These are phyloP conservation scores for Bombus turneri DNA, from an alignment of 1,140 invertebrate genomes.

Conservation along the genomic window DNA sequence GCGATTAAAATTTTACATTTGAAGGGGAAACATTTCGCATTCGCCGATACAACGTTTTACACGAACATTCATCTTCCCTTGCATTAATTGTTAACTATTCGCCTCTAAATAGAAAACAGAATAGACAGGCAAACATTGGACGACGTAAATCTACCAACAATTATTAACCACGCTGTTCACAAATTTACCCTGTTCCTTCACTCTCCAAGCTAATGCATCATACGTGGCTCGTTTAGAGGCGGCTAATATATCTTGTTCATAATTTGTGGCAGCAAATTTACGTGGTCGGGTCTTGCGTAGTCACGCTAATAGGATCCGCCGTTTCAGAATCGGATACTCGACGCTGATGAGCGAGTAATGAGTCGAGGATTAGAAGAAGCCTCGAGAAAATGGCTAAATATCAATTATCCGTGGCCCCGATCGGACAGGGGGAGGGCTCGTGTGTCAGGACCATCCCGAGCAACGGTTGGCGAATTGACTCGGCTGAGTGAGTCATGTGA, in stretches of 20 bases:
- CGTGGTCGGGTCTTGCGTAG: not conserved
- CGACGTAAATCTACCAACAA: no score
- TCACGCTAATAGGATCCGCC: conserved; percentile 6
- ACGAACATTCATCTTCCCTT: no score
- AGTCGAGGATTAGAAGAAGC: conserved; percentile 44
- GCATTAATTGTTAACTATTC: no score
- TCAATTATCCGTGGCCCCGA: conserved; percentile 46
- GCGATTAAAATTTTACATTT: no score
- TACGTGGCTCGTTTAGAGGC: not conserved
- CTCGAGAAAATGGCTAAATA: conserved; percentile 50
- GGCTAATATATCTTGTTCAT: not conserved
- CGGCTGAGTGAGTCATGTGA: conserved; percentile 9
- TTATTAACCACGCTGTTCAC: not conserved
- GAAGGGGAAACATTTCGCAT: no score
- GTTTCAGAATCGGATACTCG: conserved; percentile 31
- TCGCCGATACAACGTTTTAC: no score
- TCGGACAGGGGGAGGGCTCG: not conserved
- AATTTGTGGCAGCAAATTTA: conserved; percentile 4
- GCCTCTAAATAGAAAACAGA: not conserved
- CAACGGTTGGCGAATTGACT: conserved; percentile 30
- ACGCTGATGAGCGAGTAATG: conserved; percentile 43
- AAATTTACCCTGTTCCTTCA: not conserved
- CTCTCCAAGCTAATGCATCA: not conserved
- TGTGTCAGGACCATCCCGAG: not conserved
- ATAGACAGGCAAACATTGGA: not conserved